These are phyloP conservation scores for Henicopernis longicauda DNA, from an alignment of 2,113 vertebrate species.

Conservation along the genomic window DNA sequence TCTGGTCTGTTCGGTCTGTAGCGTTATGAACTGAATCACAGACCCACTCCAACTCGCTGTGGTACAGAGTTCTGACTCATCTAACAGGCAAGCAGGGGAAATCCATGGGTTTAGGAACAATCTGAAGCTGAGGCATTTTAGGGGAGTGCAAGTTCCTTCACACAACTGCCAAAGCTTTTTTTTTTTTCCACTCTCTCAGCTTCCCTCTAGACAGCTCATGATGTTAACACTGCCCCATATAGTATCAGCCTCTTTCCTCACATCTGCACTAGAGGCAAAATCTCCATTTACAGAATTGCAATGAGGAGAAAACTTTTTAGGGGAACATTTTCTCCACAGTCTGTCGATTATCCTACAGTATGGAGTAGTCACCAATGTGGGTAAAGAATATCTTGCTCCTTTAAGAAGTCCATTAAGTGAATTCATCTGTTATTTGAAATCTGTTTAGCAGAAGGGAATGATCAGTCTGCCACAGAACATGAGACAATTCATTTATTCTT, in stretches of 20 bases:
- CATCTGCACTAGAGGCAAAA: not conserved
- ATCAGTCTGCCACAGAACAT: not conserved
- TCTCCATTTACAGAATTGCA: not conserved
- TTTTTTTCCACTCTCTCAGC: not conserved
- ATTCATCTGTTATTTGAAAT: slow-evolving; percentile 34
- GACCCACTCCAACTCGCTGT: not conserved
- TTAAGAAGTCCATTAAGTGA: not conserved
- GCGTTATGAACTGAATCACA: not conserved
- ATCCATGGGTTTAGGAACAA: not conserved
- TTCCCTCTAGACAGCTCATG: not conserved
- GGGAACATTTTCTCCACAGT: not conserved
- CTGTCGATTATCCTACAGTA: not conserved
- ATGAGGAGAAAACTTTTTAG: not conserved
- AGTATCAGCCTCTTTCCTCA: not conserved
- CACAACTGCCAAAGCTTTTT: not conserved
- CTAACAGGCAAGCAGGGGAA: not conserved
- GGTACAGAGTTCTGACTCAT: not conserved
- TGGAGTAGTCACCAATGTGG: not conserved
- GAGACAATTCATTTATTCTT: slow-evolving; percentile 14
- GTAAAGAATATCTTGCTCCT: not conserved
- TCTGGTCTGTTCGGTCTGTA: not conserved
- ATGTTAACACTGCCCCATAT: not conserved
- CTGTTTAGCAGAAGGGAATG: slow-evolving; percentile 22
- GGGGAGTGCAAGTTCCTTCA: not conserved
- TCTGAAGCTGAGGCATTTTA: not conserved